phyloP scores from a whole-genome alignment of 2,113 vertebrate species.

The Leucosticte australis region DNA sequence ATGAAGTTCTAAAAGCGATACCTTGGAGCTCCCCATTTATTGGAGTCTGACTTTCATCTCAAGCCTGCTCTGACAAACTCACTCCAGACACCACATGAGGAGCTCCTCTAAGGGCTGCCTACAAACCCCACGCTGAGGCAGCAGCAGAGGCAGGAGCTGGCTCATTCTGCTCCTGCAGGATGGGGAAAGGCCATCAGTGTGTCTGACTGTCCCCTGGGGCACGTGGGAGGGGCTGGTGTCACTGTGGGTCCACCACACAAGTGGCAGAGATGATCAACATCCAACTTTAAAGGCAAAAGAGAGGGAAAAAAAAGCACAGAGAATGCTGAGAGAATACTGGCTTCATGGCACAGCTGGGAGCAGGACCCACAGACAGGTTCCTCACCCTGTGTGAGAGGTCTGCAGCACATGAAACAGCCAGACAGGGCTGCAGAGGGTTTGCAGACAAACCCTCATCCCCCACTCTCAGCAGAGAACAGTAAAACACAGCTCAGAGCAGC shows the following conservation, averaged over 20 bases:
- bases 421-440: neutral
- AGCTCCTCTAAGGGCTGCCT: neutral
- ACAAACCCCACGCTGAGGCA: rapidly evolving
- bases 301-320: rapidly evolving
- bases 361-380: neutral
- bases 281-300: neutral
- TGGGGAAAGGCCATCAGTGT: neutral
- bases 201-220: rapidly evolving
- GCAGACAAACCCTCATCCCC: neutral
- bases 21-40: neutral
- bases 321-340: neutral
- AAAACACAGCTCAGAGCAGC: neutral
- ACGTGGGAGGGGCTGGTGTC: rapidly evolving
- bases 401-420: neutral
- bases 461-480: neutral
- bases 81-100: neutral
- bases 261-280: neutral
- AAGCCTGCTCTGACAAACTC: neutral
- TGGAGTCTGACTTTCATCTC: neutral
- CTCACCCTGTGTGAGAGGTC: rapidly evolving
- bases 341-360: neutral
- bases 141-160: neutral
- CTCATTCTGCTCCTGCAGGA: neutral
- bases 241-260: neutral
- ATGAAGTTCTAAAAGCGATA: neutral